A percentile compares a stretch with the other conserved stretches of the same genome.
Conservation (phyloP, 1,140 invertebrate genomes). For the Listronotus bonariensis region DNA sequence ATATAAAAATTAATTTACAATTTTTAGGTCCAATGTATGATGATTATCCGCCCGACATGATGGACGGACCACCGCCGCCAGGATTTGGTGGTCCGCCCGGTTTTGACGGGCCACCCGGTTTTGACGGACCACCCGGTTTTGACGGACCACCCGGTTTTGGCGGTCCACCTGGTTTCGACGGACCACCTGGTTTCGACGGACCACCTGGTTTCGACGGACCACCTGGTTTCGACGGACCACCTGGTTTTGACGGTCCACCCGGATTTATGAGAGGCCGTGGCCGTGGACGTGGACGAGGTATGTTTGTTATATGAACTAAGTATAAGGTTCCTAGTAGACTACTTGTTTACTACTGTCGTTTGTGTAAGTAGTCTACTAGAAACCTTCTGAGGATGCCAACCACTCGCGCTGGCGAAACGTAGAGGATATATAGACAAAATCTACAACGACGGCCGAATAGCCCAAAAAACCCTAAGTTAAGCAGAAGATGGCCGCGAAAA, state of each 20-base stretch:
- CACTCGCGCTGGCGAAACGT: too few species aligned
- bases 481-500: too few species aligned
- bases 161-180: conserved; percentile 23
- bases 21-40: conserved; percentile 9
- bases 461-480: too few species aligned
- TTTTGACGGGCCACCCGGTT: conserved; percentile 19
- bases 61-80: conserved; percentile 15
- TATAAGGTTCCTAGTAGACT: too few species aligned
- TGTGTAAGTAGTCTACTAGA: too few species aligned
- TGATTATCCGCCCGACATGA: conserved; percentile 17
- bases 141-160: conserved; percentile 10
- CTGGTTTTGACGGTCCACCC: conserved; percentile 17
- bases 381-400: too few species aligned
- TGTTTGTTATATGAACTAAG: neutral
- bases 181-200: conserved; percentile 16
- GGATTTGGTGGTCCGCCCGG: conserved; percentile 1
- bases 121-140: conserved; percentile 12
- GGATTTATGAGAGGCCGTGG: conserved; percentile 22
- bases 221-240: conserved; percentile 3
- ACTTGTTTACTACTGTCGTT: too few species aligned
- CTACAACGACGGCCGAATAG: too few species aligned
- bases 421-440: too few species aligned
- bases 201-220: conserved; percentile 12
- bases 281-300: conserved; percentile 25
- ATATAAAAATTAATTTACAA: neutral